Evolutionary conservation across 2,797 vertebrate species (phyloP).

Genomic region (Odontamblyopus lacepedii): DNA sequence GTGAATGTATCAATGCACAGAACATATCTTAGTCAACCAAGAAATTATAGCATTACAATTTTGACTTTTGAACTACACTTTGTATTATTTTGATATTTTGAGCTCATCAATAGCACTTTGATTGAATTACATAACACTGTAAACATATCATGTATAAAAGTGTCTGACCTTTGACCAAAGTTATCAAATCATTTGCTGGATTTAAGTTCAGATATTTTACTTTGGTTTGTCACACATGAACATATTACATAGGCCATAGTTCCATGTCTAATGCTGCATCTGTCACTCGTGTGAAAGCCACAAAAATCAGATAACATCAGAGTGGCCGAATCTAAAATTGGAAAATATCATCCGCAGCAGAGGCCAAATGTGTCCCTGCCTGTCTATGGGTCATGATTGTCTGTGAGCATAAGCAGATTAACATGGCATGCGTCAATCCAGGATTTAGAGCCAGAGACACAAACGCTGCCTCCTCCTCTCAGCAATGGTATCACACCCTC

Average conservation of each 20-base stretch:
- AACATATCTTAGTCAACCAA: too few species aligned
- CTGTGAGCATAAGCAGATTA: constrained; percentile 80
- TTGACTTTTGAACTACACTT: too few species aligned
- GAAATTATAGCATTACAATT: too few species aligned
- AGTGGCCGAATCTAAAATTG: constrained; percentile 21
- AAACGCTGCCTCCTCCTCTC: constrained; percentile 61
- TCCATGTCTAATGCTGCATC: neutral
- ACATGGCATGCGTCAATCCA: constrained; percentile 78
- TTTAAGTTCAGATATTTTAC: neutral
- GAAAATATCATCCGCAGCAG: constrained; percentile 16
- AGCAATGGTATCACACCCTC: constrained; percentile 17
- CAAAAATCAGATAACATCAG: constrained; percentile 12
- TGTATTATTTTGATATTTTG: neutral
- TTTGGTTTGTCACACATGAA: neutral
- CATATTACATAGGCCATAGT: neutral
- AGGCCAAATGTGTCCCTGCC: constrained; percentile 22
- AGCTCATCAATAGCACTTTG: too few species aligned
- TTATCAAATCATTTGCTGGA: constrained; percentile 1
- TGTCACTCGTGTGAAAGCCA: neutral
- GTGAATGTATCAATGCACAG: too few species aligned
- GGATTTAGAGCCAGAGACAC: constrained; percentile 77
- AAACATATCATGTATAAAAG: neutral
- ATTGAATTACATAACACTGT: neutral
- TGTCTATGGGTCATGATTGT: constrained; percentile 70
- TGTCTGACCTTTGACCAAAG: neutral